Percentiles rank a stretch among this genome's conserved stretches.
Evolutionary conservation across 2,113 vertebrate species (phyloP).

Genomic region (Phaethornis superciliosus): DNA sequence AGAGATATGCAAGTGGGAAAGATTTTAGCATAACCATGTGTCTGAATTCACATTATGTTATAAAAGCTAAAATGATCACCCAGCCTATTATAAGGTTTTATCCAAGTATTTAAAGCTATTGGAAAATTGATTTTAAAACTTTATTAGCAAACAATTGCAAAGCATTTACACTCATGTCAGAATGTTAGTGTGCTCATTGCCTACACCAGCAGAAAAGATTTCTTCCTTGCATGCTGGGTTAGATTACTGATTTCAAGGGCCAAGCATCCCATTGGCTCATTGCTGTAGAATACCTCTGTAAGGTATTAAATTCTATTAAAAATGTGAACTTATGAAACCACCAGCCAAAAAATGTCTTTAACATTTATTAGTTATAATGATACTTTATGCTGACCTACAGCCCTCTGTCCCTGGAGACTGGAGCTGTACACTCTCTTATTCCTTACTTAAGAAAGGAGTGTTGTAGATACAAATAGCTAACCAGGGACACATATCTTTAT

Average conservation of each 20-base stretch:
- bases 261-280: neutral
- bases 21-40: slow-evolving; percentile 60
- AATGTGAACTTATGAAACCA: neutral
- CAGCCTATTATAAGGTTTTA: slow-evolving; percentile 67
- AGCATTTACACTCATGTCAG: slow-evolving; percentile 7
- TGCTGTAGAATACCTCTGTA: neutral
- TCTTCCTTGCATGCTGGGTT: neutral
- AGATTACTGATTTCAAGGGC: slow-evolving; percentile 1
- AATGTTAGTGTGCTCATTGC: neutral
- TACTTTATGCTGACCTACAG: neutral
- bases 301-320: neutral
- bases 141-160: slow-evolving; percentile 10
- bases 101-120: slow-evolving; percentile 64
- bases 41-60: slow-evolving; percentile 64
- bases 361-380: neutral
- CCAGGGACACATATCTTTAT: neutral
- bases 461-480: neutral
- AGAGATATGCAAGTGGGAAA: slow-evolving; percentile 71
- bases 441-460: neutral
- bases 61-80: slow-evolving; percentile 71
- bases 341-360: neutral
- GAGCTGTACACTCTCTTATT: neutral
- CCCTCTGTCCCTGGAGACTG: neutral
- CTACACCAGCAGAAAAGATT: slow-evolving; percentile 3
- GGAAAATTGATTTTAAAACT: slow-evolving; percentile 52